These are phyloP conservation scores for Anastatus disparis DNA, from an alignment of 1,140 invertebrate genomes.

Conservation along the genomic window DNA sequence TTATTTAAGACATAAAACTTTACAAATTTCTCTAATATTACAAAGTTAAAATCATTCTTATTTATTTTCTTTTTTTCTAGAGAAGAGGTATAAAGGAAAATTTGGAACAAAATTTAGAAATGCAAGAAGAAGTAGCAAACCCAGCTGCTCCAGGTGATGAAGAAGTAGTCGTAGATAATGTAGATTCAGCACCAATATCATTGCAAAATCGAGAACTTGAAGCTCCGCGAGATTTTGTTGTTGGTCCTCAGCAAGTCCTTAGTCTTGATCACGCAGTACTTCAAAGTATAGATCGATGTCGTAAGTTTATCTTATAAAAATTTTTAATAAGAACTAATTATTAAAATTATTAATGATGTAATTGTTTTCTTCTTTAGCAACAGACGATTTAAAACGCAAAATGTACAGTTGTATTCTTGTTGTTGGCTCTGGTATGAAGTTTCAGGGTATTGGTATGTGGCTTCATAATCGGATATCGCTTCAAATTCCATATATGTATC, in stretches of 20 bases:
- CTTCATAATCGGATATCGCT: constrained; percentile 86
- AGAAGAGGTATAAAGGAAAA: constrained; percentile 74
- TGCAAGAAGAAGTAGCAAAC: constrained; percentile 59
- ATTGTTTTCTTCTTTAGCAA: constrained; percentile 64
- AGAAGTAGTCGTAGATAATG: constrained; percentile 83
- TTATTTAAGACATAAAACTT: no score
- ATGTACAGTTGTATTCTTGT: constrained; percentile 95
- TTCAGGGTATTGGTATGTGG: constrained; percentile 88
- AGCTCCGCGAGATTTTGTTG: constrained; percentile 70
- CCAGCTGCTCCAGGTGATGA: constrained; percentile 72
- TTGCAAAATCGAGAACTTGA: constrained; percentile 64
- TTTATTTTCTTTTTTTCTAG: constrained; percentile 47
- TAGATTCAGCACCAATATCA: constrained; percentile 70
- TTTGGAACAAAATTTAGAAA: constrained; percentile 66
- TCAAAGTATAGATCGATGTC: constrained; percentile 90
- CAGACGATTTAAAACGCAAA: constrained; percentile 90
- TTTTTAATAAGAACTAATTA: background rate
- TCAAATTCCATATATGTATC: constrained; percentile 83
- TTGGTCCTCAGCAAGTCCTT: constrained; percentile 81
- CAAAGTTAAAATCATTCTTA: constrained; percentile 14
- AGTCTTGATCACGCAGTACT: constrained; percentile 91
- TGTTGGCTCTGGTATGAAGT: constrained; percentile 90
- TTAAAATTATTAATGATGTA: background rate
- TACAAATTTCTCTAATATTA: no score
- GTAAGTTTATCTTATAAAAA: constrained; percentile 63